These are phyloP conservation scores for Sialia sialis DNA, from an alignment of 2,113 vertebrate species.

Conservation along the genomic window DNA sequence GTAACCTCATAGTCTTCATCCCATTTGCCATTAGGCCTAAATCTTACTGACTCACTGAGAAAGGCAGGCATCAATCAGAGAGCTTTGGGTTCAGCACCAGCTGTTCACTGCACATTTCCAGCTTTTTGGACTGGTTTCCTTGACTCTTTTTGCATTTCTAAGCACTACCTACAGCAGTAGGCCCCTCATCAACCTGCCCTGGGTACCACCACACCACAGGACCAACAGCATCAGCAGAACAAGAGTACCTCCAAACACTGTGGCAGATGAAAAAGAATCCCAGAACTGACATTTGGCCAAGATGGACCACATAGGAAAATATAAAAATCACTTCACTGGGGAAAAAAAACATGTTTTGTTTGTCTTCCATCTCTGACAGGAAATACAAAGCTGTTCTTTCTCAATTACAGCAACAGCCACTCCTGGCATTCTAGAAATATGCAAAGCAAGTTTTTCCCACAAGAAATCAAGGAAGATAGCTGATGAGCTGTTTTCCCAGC, in stretches of 20 bases:
- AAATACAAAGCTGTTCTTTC: not conserved
- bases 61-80: not conserved
- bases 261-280: not conserved
- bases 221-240: fast-evolving
- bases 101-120: not conserved
- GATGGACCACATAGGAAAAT: not conserved
- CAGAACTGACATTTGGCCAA: not conserved
- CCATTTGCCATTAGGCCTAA: not conserved
- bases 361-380: not conserved
- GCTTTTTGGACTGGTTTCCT: not conserved
- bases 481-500: not conserved
- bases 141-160: not conserved
- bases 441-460: not conserved
- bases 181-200: not conserved
- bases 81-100: not conserved
- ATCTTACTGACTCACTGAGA: not conserved
- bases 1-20: not conserved
- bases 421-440: not conserved
- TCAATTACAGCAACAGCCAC: not conserved
- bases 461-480: not conserved
- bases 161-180: not conserved
- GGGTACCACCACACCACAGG: not conserved
- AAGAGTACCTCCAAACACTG: fast-evolving
- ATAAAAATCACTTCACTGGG: not conserved
- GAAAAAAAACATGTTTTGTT: not conserved